Evolutionary conservation across 2,888 invertebrate genomes (phyloP).

Genomic region (Phymatocera aterrima): DNA sequence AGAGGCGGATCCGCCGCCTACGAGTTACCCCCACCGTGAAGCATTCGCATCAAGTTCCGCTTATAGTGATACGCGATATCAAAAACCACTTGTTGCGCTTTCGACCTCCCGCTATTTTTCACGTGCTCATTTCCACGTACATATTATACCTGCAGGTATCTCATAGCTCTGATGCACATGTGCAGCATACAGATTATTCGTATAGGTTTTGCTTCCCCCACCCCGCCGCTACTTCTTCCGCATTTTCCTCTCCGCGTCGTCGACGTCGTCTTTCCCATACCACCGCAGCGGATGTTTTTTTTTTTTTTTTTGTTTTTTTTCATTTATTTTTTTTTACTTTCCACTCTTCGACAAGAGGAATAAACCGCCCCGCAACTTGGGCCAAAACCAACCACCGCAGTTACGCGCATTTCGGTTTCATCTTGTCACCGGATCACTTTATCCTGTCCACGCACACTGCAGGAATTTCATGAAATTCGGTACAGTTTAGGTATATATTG

Average conservation of each 20-base stretch:
- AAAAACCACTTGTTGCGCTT: constrained; percentile 70
- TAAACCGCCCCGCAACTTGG: too few species aligned
- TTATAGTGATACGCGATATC: constrained; percentile 71
- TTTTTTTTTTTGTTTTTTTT: too few species aligned
- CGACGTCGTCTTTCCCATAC: too few species aligned
- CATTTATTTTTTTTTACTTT: too few species aligned
- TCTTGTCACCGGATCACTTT: too few species aligned
- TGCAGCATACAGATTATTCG: not conserved
- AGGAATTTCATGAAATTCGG: constrained; percentile 1
- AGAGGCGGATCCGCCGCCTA: constrained; percentile 71
- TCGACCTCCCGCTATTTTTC: constrained; percentile 59
- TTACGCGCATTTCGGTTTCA: not conserved
- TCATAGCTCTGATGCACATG: not conserved
- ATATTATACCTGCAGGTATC: not conserved
- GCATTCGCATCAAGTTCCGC: constrained; percentile 33
- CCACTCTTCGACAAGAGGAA: too few species aligned
- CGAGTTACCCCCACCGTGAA: constrained; percentile 62
- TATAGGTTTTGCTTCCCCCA: too few species aligned
- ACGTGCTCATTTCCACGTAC: constrained; percentile 51
- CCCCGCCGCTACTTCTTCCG: too few species aligned
- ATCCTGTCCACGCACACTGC: not conserved
- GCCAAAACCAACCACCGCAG: too few species aligned
- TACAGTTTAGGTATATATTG: constrained; percentile 4
- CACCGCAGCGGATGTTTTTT: too few species aligned
- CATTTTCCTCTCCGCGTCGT: too few species aligned